Evolutionary conservation across 2,113 vertebrate genomes (phyloP), one percentile per base, ranked within the genome.

Genomic region (Xerus inauris): DNA sequence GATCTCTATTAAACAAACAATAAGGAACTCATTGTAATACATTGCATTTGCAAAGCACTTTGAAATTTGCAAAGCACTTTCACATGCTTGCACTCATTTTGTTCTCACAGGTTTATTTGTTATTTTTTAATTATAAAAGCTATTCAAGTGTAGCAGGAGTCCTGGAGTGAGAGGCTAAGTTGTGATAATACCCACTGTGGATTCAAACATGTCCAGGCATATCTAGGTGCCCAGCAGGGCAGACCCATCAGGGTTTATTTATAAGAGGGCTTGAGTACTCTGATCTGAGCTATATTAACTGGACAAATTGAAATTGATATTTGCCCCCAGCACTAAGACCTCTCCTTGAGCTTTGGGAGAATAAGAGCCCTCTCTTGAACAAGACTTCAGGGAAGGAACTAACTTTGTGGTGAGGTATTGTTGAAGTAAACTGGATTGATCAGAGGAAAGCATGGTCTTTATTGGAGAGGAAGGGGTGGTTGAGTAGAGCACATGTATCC

Each of bases 121-220:
- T 93, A 45, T 82, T 93, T 94, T 87, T 95, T 91, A 94, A 94
- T 91, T 97, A 94, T 79, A 69, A 91, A 95, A 94, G 32, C 49
- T 89, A 79, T 40, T 93, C 32, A 86, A 83, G 28, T 75, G 20
- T 87, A 92, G 54, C 42, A 76, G 42, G 45, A 87, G 32, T 87
- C 80, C 24, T 94, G 38, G 13, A 95, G 38, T 65, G 71, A 88
- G 28, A 79, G 22, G 51, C 42, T 77, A 97, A 80, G 42, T 84
- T 90, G 19, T 90, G 51, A 57, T 76, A 84, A 69, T 80, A 51
- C 28, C 12, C 49, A 84, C n/a, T 81, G 42, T 95, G 38, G 24
- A 65, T 85, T 90, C 65, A 90, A 92, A 59, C 76, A 71, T 65
- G 71, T 84, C n/a, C 65, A 90, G 22, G 71, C 73, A 59, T 72